Base-by-base conservation (phyloP, 2,888 invertebrate genomes). In the Rotaria sp. region DNA sequence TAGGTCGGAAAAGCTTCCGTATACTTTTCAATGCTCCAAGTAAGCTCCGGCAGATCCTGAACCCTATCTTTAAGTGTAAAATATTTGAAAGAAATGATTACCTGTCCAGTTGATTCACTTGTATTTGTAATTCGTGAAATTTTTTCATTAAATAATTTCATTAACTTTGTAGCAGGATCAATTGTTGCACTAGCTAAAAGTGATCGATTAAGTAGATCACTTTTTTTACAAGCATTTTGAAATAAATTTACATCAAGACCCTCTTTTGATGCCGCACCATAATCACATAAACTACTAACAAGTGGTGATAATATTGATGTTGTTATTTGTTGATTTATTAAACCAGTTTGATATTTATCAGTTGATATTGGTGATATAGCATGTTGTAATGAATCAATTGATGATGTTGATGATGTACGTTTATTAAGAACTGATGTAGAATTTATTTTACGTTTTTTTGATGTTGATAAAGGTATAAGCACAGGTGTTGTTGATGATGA, bases 61-160 rank as follows among this genome's bases (percentile, higher is more conserved):
- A 41, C 8, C 8, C 41, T n/a, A n/a, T n/a, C n/a, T n/a, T n/a
- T n/a, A n/a, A n/a, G n/a, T n/a, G n/a, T n/a, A n/a, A n/a, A n/a
- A n/a, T n/a, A n/a, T n/a, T n/a, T n/a, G n/a, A n/a, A n/a, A n/a
- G n/a, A n/a, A 15, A 52, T 52, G 7, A 2, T 67, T 67, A 67
- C 67, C 21, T 67, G 67, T 30, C 35, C 11, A 35, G 67, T 18
- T 13, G 15, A 5, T 2, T 21, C 67, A 35, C 21, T 67, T 35
- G 67, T 35, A 18, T 67, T 67, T 21, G 67, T 21, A 38, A 67
- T 45, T 45, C 45, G 4, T n/a, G 11, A n/a, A 0, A 80, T 26
- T 80, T 80, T 80, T 26, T 45, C 80, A 80, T 80, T 80, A 15
- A 80, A 80, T 45, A 80, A 80, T 45, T 80, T 45, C n/a, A 80